phyloP scores from a whole-genome alignment of 2,113 vertebrate genomes.

The Cyprinodon tularosa region DNA sequence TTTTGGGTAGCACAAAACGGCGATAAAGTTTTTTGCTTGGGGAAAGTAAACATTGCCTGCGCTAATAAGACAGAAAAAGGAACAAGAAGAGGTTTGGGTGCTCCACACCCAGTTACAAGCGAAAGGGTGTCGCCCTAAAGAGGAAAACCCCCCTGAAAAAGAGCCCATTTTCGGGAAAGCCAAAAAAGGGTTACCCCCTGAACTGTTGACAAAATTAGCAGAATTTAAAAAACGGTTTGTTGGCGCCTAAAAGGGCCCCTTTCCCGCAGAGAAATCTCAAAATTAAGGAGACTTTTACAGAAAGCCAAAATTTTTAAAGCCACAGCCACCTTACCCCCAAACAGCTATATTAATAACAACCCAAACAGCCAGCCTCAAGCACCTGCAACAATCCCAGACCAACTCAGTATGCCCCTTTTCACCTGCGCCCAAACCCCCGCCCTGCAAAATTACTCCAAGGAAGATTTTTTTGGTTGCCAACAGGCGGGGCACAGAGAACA shows the following conservation, averaged over 20 bases:
- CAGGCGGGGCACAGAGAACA: too few species aligned
- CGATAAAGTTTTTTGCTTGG: slow-evolving; percentile 42
- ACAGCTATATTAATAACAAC: not conserved
- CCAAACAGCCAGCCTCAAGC: too few species aligned
- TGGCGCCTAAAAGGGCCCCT: slow-evolving; percentile 6
- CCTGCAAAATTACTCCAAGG: too few species aligned
- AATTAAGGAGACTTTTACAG: slow-evolving; percentile 21
- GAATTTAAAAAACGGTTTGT: slow-evolving; percentile 22
- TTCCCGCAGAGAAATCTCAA: slow-evolving; percentile 27
- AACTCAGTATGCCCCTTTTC: too few species aligned
- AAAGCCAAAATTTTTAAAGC: not conserved
- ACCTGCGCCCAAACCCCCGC: too few species aligned
- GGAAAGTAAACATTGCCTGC: slow-evolving; percentile 24
- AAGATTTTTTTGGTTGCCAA: too few species aligned
- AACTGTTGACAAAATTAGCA: slow-evolving; percentile 15
- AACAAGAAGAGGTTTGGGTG: slow-evolving; percentile 18
- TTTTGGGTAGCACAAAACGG: slow-evolving; percentile 2
- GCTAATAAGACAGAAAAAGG: slow-evolving; percentile 17
- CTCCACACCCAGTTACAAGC: not conserved
- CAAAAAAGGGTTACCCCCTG: not conserved
- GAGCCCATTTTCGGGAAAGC: not conserved
- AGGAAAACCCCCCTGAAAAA: not conserved
- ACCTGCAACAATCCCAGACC: too few species aligned
- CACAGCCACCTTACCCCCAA: not conserved
- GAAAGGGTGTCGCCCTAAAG: slow-evolving; percentile 15